Evolutionary conservation across 2,888 invertebrate species (phyloP).

Genomic region (Epirrhoe alternata): DNA sequence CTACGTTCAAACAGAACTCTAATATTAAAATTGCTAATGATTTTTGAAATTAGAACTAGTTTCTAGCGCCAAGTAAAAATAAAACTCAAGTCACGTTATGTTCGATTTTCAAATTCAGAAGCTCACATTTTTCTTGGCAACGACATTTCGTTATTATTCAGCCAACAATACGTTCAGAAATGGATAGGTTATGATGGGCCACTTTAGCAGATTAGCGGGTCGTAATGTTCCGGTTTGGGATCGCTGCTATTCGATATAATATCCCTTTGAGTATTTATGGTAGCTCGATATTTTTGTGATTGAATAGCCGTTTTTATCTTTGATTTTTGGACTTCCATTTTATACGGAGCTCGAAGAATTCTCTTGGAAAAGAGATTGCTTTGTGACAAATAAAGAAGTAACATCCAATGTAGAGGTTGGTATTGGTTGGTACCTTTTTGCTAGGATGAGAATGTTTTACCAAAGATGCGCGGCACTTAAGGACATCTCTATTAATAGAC

Average conservation of each 20-base stretch:
- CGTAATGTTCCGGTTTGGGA: slow-evolving; percentile 61
- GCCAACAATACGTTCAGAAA: slow-evolving; percentile 56
- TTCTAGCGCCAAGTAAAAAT: background rate
- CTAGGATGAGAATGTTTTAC: no score
- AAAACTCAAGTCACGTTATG: background rate
- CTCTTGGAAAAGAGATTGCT: background rate
- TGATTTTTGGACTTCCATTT: slow-evolving; percentile 26
- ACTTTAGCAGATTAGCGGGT: slow-evolving; percentile 70
- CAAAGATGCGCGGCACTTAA: no score
- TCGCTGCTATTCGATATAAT: slow-evolving; percentile 51
- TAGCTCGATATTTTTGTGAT: slow-evolving; percentile 59
- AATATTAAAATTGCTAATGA: background rate
- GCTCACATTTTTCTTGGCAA: slow-evolving; percentile 15
- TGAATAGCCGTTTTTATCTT: slow-evolving; percentile 53
- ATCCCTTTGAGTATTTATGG: slow-evolving; percentile 47
- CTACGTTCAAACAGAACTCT: background rate
- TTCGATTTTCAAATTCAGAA: slow-evolving; percentile 25
- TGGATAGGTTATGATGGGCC: slow-evolving; percentile 54
- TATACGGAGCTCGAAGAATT: background rate
- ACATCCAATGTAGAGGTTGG: no score
- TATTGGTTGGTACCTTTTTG: no score
- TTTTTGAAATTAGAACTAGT: background rate
- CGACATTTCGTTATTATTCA: slow-evolving; percentile 50
- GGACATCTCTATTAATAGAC: no score
- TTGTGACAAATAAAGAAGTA: no score